Evolutionary conservation across 1,140 invertebrate genomes (phyloP), one percentile per base, ranked within the genome.

Genomic region (Diprion similis): DNA sequence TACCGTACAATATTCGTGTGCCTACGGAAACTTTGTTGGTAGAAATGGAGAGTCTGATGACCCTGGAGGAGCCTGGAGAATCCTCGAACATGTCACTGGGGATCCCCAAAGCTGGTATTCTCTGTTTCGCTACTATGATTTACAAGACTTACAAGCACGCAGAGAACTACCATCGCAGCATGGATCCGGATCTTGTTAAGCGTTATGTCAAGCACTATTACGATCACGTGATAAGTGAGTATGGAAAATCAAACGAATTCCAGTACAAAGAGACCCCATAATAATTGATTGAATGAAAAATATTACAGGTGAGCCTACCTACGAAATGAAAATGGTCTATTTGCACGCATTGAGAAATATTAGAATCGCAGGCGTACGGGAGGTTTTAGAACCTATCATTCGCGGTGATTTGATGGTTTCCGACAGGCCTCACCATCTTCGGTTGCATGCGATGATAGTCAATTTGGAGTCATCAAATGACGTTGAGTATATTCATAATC

Each of bases 41-140:
- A 15, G 78, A 86, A 69, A 83, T 89, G 80, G 78, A 84, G 71
- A 78, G 79, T 11, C 72, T 88, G 8, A 51, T 85, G 4, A 74
- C 80, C 66, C 75, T 82, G 9, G 77, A 51, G 10, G 74, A 77
- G 17, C 48, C 72, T 0, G 24, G 24, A 3, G 24, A 37, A 37
- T 1, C 24, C 24, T 37, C 24, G 24, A 48, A 71, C 10, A 72
- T 81, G 10, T 71, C 75, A 24, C 18, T 76, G 45, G 19, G 75
- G 15, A 76, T 89, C 4, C 82, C 71, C 46, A 81, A 83, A 51
- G 77, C 84, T 15, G 81, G 82, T 37, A 79, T 88, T 66, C 75
- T 89, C 8, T 81, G 79, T 46, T 89, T 87, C 68, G 80, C 85
- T 8, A 82, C 79, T 1, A 76, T 89, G 48, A 70, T 89, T 8